Base-by-base conservation (phyloP, 2,797 vertebrate genomes). In the Sphenopsis melanotis region DNA sequence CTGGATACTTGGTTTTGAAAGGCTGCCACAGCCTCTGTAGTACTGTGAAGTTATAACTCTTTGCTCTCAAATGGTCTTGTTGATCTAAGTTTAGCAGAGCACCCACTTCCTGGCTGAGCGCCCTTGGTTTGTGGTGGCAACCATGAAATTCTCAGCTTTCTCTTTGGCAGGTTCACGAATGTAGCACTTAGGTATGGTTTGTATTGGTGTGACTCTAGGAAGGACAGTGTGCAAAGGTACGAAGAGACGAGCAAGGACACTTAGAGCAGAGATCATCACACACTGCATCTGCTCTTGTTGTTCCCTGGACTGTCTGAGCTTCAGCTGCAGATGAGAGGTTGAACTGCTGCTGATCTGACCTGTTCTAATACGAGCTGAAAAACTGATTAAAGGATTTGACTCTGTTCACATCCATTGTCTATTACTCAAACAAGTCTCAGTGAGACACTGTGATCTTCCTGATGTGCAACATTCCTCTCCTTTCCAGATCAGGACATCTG, bases 1-100 rank as follows among this genome's bases (percentile, higher is more conserved):
- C 91, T 96, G 89, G 94, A 91, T 94, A 36, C 89, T 94, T 87
- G 74, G 79, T 92, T 93, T 88, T 96, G 94, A 94, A 94, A 93
- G 69, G 79, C 83, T 96, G 92, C 94, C 78, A 82, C 87, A 82
- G 81, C 59, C 78, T 94, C 69, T 75, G 76, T 68, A 64, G 60
- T 55, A 19, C 76, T 75, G 37, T 49, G 50, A 64, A 86, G 89
- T 89, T 94, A 3, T 4, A 84, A 55, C 63, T 87, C 66, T 69
- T n/a, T 88, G 72, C 83, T 92, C 75, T 80, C 82, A 56, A 83
- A 78, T 36, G 55, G 56, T 92, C 82, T 74, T 5, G 5, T 76
- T 74, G 76, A 60, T 64, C 85, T 83, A 66, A 93, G 81, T 85
- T 94, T 90, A 94, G 83, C 49, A 68, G 93, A 65, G 95, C 59